Evolutionary conservation across 2,888 invertebrate species (phyloP), one percentile per base, ranked within the genome.

Genomic region (Geotrupes spiniger): DNA sequence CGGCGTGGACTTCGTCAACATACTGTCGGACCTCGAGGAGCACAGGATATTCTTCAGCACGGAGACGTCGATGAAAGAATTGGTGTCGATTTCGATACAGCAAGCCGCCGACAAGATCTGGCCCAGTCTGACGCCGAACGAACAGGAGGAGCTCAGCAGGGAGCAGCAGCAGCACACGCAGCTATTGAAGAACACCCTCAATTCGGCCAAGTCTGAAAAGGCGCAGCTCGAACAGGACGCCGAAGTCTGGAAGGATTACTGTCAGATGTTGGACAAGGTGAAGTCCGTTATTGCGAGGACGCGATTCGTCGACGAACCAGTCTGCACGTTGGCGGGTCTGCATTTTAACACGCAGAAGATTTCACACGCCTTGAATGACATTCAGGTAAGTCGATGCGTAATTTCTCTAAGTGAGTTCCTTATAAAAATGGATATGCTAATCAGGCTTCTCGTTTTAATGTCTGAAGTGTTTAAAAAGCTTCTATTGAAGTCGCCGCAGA

Each of bases 1-100:
- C 54, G 93, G 93, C 9, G 85, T 94, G 4, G 90, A 95, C 69
- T 93, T 92, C 64, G 89, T 89, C 60, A 90, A 90, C 58, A 85
- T 94, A 5, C 77, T 85, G 38, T 78, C 82, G 4, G 90, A 92
- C 64, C 76, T 95, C 15, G 89, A 92, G 65, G 90, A 92, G 62
- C 92, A 92, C 66, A 92, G 90, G 73, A 80, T 84, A 28, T 92
- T 89, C 80, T 92, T 92, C 69, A 82, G 84, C 52, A 86, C 86
- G 31, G 90, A 92, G 63, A 77, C 83, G 0, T 80, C 83, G 14
- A 87, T 90, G 66, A 84, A 87, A 49, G 89, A 89, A 63, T 75
- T 92, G 55, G 87, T 92, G 3, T 84, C 88, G 1, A 87, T 88
- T 56, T 82, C 85, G 49, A 88, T 92, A 66, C 89, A 91, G 63